Conservation (phyloP, 1,140 invertebrate species). For the Diorhabda carinulata region DNA sequence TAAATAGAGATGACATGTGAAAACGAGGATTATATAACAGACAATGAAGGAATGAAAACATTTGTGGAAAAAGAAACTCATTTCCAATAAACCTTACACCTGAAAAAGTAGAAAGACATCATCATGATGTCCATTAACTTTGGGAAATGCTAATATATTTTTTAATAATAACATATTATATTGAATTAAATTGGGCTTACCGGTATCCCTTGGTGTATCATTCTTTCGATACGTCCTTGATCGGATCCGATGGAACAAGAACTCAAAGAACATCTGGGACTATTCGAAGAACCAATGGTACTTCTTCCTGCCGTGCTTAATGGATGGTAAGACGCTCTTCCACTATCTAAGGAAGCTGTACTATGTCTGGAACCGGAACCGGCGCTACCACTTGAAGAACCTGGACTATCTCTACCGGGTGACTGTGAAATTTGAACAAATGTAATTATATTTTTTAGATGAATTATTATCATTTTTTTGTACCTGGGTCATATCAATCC, state of each 20-base stretch:
- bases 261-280: constrained; percentile 59
- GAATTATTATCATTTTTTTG: background rate
- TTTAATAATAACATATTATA: background rate
- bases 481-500: constrained; percentile 69
- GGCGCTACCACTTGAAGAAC: constrained; percentile 77
- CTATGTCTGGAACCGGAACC: constrained; percentile 78
- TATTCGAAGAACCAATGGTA: constrained; percentile 46
- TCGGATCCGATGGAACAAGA: constrained; percentile 74
- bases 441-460: background rate
- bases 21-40: too few species aligned
- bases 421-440: constrained; percentile 55
- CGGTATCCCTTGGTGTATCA: constrained; percentile 62
- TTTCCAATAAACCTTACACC: too few species aligned
- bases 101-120: too few species aligned
- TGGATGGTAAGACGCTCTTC: constrained; percentile 73
- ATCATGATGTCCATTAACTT: background rate
- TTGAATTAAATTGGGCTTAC: constrained; percentile 42
- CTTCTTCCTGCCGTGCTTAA: constrained; percentile 48
- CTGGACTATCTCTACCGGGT: constrained; percentile 83
- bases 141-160: background rate
- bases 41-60: too few species aligned
- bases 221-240: constrained; percentile 61
- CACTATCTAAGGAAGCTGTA: constrained; percentile 88
- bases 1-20: too few species aligned
- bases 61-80: too few species aligned